These are phyloP conservation scores for Geophilus truncorum DNA, from an alignment of 2,888 invertebrate genomes.

Conservation along the genomic window DNA sequence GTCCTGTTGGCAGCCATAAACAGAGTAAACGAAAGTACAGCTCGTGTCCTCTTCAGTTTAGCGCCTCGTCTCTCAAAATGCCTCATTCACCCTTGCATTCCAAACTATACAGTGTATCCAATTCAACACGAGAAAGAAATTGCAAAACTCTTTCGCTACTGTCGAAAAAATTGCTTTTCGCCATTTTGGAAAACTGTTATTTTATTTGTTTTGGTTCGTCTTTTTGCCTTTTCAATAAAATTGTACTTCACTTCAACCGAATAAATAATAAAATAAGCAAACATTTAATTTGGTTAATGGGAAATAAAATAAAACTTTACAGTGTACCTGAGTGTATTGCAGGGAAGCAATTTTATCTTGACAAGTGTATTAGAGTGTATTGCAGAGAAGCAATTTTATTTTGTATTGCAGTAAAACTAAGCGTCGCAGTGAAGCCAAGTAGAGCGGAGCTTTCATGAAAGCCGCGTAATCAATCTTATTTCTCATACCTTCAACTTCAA, in stretches of 20 bases:
- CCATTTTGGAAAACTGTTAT: neutral
- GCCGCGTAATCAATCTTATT: too few species aligned
- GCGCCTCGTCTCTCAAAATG: conserved; percentile 27
- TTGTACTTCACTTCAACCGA: too few species aligned
- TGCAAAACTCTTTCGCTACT: neutral
- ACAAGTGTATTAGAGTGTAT: too few species aligned
- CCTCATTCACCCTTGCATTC: conserved; percentile 25
- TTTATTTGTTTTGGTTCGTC: neutral
- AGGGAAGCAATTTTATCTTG: too few species aligned
- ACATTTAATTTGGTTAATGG: too few species aligned
- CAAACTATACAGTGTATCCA: conserved; percentile 14
- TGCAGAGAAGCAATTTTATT: too few species aligned
- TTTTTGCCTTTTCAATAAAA: too few species aligned
- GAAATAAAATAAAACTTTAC: too few species aligned
- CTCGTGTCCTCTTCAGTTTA: conserved; percentile 20
- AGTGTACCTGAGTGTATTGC: too few species aligned
- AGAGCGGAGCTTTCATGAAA: neutral
- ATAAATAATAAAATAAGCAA: too few species aligned
- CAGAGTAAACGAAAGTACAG: conserved; percentile 27
- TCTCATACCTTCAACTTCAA: too few species aligned
- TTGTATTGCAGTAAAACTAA: too few species aligned
- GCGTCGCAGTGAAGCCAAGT: neutral
- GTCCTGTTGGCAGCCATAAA: conserved; percentile 27
- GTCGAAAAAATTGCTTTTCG: neutral
- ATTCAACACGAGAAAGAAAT: neutral